Evolutionary conservation across 2,797 vertebrate species (phyloP), one percentile per base, ranked within the genome.

Genomic region (Synanceia verrucosa): DNA sequence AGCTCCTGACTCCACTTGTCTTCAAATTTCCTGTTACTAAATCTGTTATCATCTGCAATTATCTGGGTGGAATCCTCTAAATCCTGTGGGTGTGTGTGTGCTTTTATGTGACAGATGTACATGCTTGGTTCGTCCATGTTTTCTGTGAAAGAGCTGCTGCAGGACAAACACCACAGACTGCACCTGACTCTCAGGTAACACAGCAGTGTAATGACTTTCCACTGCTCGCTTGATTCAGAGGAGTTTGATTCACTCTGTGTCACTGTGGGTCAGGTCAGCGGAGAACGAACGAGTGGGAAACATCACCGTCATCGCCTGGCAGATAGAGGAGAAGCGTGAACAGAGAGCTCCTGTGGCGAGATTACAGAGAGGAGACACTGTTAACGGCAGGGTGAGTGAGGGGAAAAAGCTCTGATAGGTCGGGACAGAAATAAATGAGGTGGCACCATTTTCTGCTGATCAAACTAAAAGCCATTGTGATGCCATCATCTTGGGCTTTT

Each of bases 271-370:
- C 91, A 99, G 98, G 92, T 99, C 98, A 56, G 95, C 97, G n/a
- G 98, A 99, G 91, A 97, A 92, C 26, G 95, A 97, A 82, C 95
- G 95, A 0, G 95, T 99, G 57, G 98, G 98, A 37, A 99, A 97
- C 90, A 95, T 99, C 90, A 97, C 97, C 0, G 96, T 99, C 86
- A 98, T 99, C 28, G 98, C 96, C 71, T 99, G 98, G 98, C 97
- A 98, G 84, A 96, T 98, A 83, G 98, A 99, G 65, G 97, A 98
- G 84, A 99, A 96, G 88, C 94, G 94, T 1, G 97, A 99, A 29
- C 95, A 97, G 92, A 94, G 94, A 73, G 93, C 96, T 51, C 95
- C 97, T 1, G 94, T 96, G 36, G 93, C 95, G 53, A 94, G 97
- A 74, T 88, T 97, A 79, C 92, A 96, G 21, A 81, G 91, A 66